These are phyloP conservation scores for Choloepus hoffmanni DNA, from an alignment of 2,113 vertebrate genomes.

Conservation along the genomic window DNA sequence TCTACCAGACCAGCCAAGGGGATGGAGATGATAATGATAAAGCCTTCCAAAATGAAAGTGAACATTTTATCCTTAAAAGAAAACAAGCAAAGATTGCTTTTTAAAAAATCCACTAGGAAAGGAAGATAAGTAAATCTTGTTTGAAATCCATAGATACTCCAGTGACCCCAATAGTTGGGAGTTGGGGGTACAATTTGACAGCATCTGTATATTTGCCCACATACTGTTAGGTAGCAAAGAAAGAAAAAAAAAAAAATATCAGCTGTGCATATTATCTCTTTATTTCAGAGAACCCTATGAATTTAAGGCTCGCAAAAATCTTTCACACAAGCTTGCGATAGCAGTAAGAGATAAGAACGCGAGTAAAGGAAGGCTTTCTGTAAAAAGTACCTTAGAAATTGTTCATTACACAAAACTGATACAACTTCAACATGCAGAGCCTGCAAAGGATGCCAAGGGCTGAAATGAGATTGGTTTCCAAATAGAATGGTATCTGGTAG, in stretches of 20 bases:
- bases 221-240: background rate
- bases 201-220: conserved; percentile 16
- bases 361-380: conserved; percentile 18
- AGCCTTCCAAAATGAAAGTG: conserved; percentile 5
- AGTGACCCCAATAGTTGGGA: background rate
- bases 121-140: conserved; percentile 55
- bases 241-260: background rate
- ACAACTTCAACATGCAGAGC: conserved; percentile 61
- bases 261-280: conserved; percentile 46
- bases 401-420: conserved; percentile 69
- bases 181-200: background rate
- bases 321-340: conserved; percentile 54
- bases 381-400: conserved; percentile 71
- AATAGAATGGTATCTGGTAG: conserved; percentile 12
- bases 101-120: conserved; percentile 48
- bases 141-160: conserved; percentile 28
- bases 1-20: background rate
- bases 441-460: conserved; percentile 37
- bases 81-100: conserved; percentile 13
- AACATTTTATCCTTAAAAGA: conserved; percentile 42
- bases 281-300: conserved; percentile 33
- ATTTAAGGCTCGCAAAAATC: conserved; percentile 42
- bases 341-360: conserved; percentile 66
- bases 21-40: conserved; percentile 30
- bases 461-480: conserved; percentile 62